Base-by-base conservation (phyloP, 1,140 invertebrate genomes). In the Aphidius ervi region DNA sequence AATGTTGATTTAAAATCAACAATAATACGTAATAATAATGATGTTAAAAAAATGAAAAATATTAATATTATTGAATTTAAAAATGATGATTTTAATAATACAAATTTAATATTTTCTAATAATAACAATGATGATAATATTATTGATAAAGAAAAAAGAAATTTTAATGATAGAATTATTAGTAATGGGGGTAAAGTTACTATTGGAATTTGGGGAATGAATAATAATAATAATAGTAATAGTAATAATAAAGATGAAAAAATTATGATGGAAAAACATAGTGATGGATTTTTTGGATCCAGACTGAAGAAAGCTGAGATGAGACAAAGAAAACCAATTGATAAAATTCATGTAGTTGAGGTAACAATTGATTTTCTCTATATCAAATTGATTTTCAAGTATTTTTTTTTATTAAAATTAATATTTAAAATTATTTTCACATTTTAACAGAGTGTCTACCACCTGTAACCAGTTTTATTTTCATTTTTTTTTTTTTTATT, bases 261-360 rank as follows among this genome's bases (percentile, higher is more conserved):
- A 55, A 31, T 58, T 52, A 56, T 42, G 59, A 56, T 42, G 59
- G 9, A 43, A 9, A 31, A 56, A 50, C 41, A 62, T 49, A 46
- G 37, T 60, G 55, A 47, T 46, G 9, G 54, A 63, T 61, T 37
- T 7, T 40, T 62, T 23, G 56, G 56, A 40, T 41, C 46, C 6
- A 63, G 55, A 46, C 55, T 58, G 43, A 59, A 52, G 46, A 62
- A 62, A 41, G 45, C 64, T 55, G 64, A 65, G 40, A 57, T 65
- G 61, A 60, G 64, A 47, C 64, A 65, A 55, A 65, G 64, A 55
- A 49, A 63, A 45, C 61, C 64, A 39, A 56, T 58, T 23, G 46
- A 53, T 16, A 47, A 62, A 52, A 57, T 56, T 7, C 20, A 63
- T 16, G 6, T 10, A 46, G 37, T 55, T 23, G 56, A 64, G 59